Conservation (phyloP, 2,888 invertebrate genomes). For the Nycteola revayana region DNA sequence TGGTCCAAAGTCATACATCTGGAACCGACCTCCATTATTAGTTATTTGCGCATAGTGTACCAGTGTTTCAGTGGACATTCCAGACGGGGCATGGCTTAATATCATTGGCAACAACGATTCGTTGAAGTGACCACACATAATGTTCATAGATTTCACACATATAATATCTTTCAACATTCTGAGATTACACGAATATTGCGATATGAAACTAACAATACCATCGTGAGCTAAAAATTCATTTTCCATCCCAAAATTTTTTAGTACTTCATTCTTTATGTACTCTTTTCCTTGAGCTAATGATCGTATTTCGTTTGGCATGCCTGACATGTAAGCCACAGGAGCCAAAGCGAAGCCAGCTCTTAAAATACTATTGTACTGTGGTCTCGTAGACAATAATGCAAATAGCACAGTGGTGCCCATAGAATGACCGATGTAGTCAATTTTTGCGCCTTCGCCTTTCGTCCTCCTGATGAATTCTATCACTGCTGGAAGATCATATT, state of each 20-base stretch:
- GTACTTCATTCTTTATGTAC: slow-evolving; percentile 80
- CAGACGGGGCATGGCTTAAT: slow-evolving; percentile 87
- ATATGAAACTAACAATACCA: slow-evolving; percentile 81
- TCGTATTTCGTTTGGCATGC: slow-evolving; percentile 85
- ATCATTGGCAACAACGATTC: slow-evolving; percentile 85
- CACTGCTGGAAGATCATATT: slow-evolving; percentile 92
- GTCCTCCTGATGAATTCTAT: slow-evolving; percentile 84
- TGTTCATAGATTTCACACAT: slow-evolving; percentile 88
- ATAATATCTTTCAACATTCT: slow-evolving; percentile 81
- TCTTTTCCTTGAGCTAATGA: slow-evolving; percentile 85
- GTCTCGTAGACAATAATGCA: slow-evolving; percentile 85
- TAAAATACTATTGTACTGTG: slow-evolving; percentile 85
- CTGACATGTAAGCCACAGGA: slow-evolving; percentile 86
- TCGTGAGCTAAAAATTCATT: slow-evolving; percentile 88
- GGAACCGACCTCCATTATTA: slow-evolving; percentile 77
- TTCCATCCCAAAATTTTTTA: slow-evolving; percentile 83
- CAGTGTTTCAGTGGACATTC: slow-evolving; percentile 87
- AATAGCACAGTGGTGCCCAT: slow-evolving; percentile 93
- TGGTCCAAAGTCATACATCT: slow-evolving; percentile 86
- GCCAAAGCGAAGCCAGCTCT: slow-evolving; percentile 86
- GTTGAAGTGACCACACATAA: slow-evolving; percentile 89
- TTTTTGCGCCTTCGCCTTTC: slow-evolving; percentile 65
- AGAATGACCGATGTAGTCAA: slow-evolving; percentile 93
- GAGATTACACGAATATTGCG: slow-evolving; percentile 83
- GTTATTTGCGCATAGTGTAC: slow-evolving; percentile 87